Base-by-base conservation (phyloP, 2,113 vertebrate species). In the Cephalopterus ornatus region DNA sequence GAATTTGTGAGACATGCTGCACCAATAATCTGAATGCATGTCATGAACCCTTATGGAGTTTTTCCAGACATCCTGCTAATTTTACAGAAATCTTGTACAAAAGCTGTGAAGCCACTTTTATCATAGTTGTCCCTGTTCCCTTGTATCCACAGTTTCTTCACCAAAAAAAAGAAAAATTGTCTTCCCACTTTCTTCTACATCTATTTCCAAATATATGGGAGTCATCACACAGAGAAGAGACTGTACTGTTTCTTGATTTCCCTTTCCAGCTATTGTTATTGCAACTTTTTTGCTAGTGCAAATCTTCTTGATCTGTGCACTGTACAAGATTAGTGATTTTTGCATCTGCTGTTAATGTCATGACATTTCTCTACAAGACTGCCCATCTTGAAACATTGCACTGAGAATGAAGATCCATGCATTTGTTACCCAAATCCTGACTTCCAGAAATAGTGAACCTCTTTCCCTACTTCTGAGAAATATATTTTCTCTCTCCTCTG, bases 151-250 rank as follows among this genome's bases (percentile, higher is more conserved):
- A 15, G 9, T 42, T 81, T 32, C 14, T 19, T 55, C 28, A 56
- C 1, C 0, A 27, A 50, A 35, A 28, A 52, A 4, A 27, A 32
- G 6, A 71, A 33, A 66, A 37, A 28, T 8, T 1, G 3, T 2
- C 30, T 83, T 62, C 20, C 20, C 32, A 20, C 9, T 70, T 65
- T 14, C 8, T 92, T 75, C 41, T 67, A 41, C 22, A 6, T 78
- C 1, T 66, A 63, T 81, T 80, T 75, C 30, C 20, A 79, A 33
- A 22, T 58, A 13, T 46, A 28, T 62, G 10, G 20, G 55, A 72
- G 11, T 41, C 14, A 79, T 75, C 32, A 39, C 3, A 37, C 6
- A 75, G 49, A 77, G 22, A n/a, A 81, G 11, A 7, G 83, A 39
- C 8, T 5, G 32, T 76, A 49, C 59, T 72, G 17, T 58, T 91